These are phyloP conservation scores for Crotalus horridus DNA, from an alignment of 2,113 vertebrate genomes.

Conservation along the genomic window DNA sequence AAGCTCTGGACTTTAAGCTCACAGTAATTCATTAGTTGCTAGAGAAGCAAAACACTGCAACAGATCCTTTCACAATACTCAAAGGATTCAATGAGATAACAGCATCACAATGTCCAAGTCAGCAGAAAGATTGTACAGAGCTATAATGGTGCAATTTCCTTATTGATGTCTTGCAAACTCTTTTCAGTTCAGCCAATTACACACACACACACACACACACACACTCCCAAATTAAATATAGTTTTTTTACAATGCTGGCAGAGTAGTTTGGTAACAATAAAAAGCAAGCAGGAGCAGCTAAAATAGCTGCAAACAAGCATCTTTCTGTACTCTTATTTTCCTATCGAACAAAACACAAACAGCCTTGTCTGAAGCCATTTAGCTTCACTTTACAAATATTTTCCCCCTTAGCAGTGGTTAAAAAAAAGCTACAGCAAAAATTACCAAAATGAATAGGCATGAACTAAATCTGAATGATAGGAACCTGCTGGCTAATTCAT, in stretches of 20 bases:
- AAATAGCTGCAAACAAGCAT: not conserved
- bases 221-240: not conserved
- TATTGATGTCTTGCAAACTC: not conserved
- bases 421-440: not conserved
- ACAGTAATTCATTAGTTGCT: not conserved
- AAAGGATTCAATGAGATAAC: not conserved
- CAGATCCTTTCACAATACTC: not conserved
- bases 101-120: not conserved
- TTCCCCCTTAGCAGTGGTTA: not conserved
- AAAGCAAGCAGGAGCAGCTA: not conserved
- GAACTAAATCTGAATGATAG: not conserved
- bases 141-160: not conserved
- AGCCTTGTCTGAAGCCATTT: not conserved
- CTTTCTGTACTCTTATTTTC: not conserved
- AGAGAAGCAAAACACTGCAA: not conserved
- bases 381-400: not conserved
- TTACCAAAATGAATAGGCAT: not conserved
- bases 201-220: too few relatives aligned
- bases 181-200: not conserved
- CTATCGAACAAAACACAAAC: not conserved
- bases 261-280: not conserved
- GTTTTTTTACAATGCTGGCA: not conserved
- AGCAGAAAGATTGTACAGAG: not conserved
- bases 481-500: not conserved
- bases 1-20: not conserved